Evolutionary conservation across 1,140 invertebrate species (phyloP).

Genomic region (Pemphigus obesinymphae): DNA sequence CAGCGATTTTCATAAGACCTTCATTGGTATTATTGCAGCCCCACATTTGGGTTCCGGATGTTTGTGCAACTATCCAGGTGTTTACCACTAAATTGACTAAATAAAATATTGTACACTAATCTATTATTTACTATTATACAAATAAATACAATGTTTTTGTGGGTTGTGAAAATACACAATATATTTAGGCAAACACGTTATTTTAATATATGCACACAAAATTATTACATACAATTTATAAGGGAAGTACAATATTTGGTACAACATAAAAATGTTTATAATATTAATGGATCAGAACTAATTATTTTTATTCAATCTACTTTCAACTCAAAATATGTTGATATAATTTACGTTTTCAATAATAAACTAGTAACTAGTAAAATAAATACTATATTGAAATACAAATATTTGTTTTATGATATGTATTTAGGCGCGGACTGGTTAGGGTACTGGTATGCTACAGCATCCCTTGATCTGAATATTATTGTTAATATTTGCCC

Average conservation of each 20-base stretch:
- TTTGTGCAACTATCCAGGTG: no score
- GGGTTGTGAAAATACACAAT: not conserved
- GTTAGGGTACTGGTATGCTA: no score
- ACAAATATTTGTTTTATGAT: not conserved
- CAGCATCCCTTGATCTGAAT: no score
- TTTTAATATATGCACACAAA: slow-evolving; percentile 18
- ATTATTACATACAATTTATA: not conserved
- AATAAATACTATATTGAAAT: not conserved
- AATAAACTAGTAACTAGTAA: not conserved
- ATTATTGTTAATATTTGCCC: no score
- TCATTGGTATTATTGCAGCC: no score
- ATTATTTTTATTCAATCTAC: not conserved
- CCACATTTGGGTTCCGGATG: no score
- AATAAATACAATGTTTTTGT: not conserved
- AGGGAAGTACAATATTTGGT: not conserved
- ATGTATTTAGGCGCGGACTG: no score
- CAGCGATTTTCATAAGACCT: no score
- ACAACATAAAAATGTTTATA: not conserved
- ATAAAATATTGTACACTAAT: no score
- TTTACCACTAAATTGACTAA: no score
- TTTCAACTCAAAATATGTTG: not conserved
- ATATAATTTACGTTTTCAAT: not conserved
- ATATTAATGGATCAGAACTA: not conserved
- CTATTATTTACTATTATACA: not conserved
- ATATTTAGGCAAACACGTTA: not conserved